phyloP scores from a whole-genome alignment of 2,113 vertebrate species.

The Pogona vitticeps region DNA sequence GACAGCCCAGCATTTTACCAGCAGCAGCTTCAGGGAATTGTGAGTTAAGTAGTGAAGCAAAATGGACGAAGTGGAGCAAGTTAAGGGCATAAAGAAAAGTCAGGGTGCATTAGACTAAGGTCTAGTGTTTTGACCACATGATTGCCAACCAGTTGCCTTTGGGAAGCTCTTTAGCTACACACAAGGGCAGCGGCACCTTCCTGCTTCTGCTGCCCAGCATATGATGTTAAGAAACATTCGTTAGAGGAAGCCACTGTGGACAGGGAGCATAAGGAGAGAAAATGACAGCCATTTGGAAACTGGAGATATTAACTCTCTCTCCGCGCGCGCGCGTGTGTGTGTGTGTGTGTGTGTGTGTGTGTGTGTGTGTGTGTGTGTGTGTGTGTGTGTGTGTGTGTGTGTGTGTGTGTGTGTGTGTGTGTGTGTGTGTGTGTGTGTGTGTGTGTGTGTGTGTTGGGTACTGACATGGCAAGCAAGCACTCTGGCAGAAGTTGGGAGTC shows the following conservation, averaged over 20 bases:
- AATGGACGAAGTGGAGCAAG: neutral
- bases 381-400: neutral
- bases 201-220: no score
- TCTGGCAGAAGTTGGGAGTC: neutral
- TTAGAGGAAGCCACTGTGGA: neutral
- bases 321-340: no score
- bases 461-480: neutral
- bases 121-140: no score
- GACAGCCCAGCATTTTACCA: neutral
- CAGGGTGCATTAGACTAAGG: no score
- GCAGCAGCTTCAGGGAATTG: neutral
- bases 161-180: no score
- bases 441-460: neutral
- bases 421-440: neutral
- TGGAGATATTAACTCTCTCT: neutral
- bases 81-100: no score
- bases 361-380: neutral
- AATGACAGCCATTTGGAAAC: neutral
- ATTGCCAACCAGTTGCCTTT: no score
- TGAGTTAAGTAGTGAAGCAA: neutral
- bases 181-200: no score
- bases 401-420: neutral
- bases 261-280: neutral
- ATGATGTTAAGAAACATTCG: no score
- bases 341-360: neutral